These are phyloP conservation scores for Pterocles orientalis DNA, from an alignment of 2,113 vertebrate genomes.

Conservation along the genomic window DNA sequence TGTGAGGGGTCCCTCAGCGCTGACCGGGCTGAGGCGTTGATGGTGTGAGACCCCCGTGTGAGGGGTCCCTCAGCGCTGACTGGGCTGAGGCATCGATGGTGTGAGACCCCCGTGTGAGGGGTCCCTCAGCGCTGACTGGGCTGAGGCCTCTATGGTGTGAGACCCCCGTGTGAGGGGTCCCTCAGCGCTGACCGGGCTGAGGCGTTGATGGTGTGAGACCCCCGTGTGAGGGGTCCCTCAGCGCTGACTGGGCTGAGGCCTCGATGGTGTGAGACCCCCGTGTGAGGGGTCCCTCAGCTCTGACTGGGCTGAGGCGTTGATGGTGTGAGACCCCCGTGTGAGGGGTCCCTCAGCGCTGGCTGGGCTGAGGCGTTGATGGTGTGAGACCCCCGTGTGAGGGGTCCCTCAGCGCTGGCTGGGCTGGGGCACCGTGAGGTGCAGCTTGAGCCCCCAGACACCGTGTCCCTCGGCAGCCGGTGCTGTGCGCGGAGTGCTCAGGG, in stretches of 20 bases:
- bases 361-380: accelerated
- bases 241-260: no score
- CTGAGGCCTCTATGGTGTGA: no score
- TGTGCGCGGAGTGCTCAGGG: not conserved
- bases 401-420: not conserved
- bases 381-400: accelerated
- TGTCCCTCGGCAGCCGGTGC: accelerated
- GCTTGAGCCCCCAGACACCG: not conserved
- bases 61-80: not conserved
- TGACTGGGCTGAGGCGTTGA: no score
- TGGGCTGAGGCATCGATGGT: not conserved
- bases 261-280: no score
- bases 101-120: no score
- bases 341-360: not conserved
- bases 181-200: not conserved
- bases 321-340: no score
- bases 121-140: no score
- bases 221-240: not conserved
- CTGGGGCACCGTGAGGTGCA: accelerated
- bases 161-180: not conserved
- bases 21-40: not conserved
- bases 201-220: not conserved
- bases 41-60: no score
- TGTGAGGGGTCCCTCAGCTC: no score
- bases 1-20: accelerated